Conservation (phyloP, 2,113 vertebrate species). For the Python bivittatus region DNA sequence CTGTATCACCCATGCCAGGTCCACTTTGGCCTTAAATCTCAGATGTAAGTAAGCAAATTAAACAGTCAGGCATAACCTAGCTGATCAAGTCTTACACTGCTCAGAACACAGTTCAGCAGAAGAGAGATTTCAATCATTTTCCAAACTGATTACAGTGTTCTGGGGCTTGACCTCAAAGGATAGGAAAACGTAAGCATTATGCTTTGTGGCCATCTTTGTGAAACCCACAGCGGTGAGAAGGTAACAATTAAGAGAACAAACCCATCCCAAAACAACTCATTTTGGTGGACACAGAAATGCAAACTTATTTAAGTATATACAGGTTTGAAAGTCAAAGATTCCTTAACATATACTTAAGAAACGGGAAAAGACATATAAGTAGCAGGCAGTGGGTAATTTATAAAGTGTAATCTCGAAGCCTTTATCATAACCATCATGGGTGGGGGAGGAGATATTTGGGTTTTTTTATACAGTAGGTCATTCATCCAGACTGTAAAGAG, state of each 20-base stretch:
- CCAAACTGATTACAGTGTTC: neutral
- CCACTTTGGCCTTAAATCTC: neutral
- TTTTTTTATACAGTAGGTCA: neutral
- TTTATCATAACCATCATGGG: neutral
- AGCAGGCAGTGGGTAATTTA: neutral
- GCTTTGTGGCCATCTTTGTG: slow-evolving; percentile 14
- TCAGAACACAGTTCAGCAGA: neutral
- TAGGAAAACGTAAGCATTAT: slow-evolving; percentile 22
- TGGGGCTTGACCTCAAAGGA: slow-evolving; percentile 7
- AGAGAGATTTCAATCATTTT: neutral
- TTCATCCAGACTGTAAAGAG: neutral
- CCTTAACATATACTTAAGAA: neutral
- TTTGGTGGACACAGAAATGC: slow-evolving; percentile 6
- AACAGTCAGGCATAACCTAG: neutral
- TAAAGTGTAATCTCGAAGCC: neutral
- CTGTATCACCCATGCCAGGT: neutral
- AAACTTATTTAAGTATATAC: slow-evolving; percentile 3
- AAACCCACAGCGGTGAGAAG: neutral
- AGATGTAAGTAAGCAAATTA: neutral
- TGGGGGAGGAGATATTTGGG: neutral
- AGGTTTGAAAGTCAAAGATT: neutral
- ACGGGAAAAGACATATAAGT: neutral
- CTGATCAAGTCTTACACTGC: neutral
- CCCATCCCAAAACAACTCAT: neutral
- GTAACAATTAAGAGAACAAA: slow-evolving; percentile 3